Conservation (phyloP, 1,140 invertebrate species). For the Globodera ellingtonae region DNA sequence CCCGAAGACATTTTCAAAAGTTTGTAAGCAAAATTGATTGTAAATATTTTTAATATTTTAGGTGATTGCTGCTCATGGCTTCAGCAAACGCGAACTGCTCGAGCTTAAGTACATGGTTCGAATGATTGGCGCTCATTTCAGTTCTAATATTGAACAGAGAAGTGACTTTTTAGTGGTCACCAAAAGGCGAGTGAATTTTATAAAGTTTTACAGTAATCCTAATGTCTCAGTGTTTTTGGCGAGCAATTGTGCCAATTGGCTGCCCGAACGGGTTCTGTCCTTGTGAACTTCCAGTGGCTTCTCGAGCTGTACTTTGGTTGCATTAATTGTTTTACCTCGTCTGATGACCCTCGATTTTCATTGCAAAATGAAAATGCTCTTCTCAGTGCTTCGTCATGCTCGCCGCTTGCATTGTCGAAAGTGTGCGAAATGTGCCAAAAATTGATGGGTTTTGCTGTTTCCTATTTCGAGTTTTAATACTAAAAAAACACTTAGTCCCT, state of each 20-base stretch:
- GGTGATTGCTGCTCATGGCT: constrained; percentile 36
- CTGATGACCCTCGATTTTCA: constrained; percentile 29
- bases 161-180: constrained; percentile 23
- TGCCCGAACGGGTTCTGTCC: constrained; percentile 45
- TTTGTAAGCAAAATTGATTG: neutral
- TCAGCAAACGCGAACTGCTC: constrained; percentile 23
- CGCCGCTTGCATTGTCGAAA: constrained; percentile 25
- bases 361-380: constrained; percentile 9
- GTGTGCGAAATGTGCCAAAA: constrained; percentile 38
- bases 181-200: constrained; percentile 2
- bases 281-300: constrained; percentile 89
- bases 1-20: constrained; percentile 18
- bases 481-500: constrained; percentile 21
- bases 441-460: constrained; percentile 32
- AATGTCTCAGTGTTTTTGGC: neutral
- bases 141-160: constrained; percentile 13
- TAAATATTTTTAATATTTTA: constrained; percentile 15
- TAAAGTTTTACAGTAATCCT: too few relatives aligned
- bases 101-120: constrained; percentile 33
- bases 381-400: constrained; percentile 7
- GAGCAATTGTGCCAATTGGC: constrained; percentile 12
- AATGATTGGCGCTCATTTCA: constrained; percentile 39
- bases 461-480: constrained; percentile 1
- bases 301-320: constrained; percentile 84
- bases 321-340: constrained; percentile 12